Evolutionary conservation across 2,113 vertebrate species (phyloP).

Genomic region (Genyomyrus donnyi): DNA sequence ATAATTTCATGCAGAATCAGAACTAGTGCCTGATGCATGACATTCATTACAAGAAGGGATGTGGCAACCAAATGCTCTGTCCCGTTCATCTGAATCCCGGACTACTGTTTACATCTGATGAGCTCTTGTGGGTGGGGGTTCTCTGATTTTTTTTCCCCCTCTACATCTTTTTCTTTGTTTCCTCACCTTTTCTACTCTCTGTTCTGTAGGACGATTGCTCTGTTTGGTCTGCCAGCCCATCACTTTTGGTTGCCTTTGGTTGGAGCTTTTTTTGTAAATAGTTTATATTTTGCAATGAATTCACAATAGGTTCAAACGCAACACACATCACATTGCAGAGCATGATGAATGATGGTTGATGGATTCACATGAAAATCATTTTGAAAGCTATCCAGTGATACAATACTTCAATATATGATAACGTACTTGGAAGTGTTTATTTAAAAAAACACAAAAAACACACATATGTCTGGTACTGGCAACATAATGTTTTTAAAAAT

Average conservation of each 20-base stretch:
- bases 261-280: not conserved
- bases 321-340: not conserved
- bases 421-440: constrained; percentile 11
- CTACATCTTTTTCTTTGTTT: not conserved
- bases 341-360: not conserved
- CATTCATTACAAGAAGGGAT: not conserved
- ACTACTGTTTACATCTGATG: not conserved
- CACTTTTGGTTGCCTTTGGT: not conserved
- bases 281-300: not conserved
- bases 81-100: not conserved
- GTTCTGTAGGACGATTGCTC: not conserved
- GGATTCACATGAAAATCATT: not conserved
- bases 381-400: not conserved
- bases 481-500: constrained; percentile 84
- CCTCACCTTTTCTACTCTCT: not conserved
- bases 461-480: constrained; percentile 74
- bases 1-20: not conserved
- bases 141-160: not conserved
- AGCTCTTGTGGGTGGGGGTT: not conserved
- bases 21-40: not conserved
- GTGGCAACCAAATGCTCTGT: not conserved
- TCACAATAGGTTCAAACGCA: not conserved
- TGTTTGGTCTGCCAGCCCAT: not conserved
- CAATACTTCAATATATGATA: not conserved
- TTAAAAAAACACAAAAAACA: constrained; percentile 63